These are phyloP conservation scores for Phragmatobia fuliginosa DNA, from an alignment of 2,888 invertebrate species.

Conservation along the genomic window DNA sequence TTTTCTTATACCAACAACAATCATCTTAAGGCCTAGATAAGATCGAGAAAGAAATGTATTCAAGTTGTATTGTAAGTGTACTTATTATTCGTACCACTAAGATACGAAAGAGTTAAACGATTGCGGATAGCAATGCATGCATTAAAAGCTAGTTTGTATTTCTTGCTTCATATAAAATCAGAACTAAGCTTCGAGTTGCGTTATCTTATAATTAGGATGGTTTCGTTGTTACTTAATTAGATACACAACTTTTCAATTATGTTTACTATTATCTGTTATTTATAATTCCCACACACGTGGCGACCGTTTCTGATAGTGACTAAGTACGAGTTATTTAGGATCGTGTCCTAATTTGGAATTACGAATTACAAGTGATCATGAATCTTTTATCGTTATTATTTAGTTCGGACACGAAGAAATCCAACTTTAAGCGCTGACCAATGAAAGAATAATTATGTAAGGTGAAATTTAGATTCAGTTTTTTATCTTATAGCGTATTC, in stretches of 20 bases:
- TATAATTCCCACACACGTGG: conserved; percentile 47
- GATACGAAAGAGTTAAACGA: conserved; percentile 62
- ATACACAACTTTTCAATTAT: conserved; percentile 54
- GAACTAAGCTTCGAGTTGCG: conserved; percentile 33
- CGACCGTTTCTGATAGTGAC: neutral
- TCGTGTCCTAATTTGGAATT: neutral
- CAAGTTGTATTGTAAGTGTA: neutral
- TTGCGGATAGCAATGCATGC: conserved; percentile 24
- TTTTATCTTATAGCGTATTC: neutral
- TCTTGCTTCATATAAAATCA: conserved; percentile 33
- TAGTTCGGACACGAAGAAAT: neutral
- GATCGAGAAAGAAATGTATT: neutral
- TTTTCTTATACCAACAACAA: conserved; percentile 60
- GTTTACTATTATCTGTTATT: conserved; percentile 36
- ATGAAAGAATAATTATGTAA: neutral
- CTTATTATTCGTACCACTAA: neutral
- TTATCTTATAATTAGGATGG: conserved; percentile 51
- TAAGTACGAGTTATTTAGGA: neutral
- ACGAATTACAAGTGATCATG: neutral
- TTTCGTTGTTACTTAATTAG: conserved; percentile 51
- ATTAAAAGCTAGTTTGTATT: conserved; percentile 51
- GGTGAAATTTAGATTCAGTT: neutral
- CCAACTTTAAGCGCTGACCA: neutral
- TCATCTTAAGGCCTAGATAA: conserved; percentile 43
- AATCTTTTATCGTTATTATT: neutral